Conservation (phyloP, 2,797 vertebrate species). For the Cirrhinus mrigala region DNA sequence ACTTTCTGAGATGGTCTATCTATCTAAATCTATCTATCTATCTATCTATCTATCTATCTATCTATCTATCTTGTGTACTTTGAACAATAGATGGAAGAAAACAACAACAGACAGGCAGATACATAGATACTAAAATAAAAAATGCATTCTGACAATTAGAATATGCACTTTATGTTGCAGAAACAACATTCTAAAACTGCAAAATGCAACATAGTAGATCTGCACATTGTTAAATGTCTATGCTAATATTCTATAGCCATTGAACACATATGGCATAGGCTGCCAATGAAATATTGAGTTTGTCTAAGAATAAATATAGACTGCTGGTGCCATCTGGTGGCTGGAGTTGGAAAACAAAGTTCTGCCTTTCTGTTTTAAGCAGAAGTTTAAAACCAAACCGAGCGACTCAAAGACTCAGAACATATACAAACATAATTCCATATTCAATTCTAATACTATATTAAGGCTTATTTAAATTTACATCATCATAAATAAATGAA, state of each 20-base stretch:
- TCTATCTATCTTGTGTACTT: neutral
- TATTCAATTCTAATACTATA: neutral
- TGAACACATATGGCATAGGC: neutral
- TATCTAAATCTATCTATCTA: neutral
- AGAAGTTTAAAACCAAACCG: neutral
- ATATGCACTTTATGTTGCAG: neutral
- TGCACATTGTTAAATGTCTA: neutral
- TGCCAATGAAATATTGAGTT: slow-evolving; percentile 6
- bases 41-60: neutral
- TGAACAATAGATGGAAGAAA: too few relatives aligned
- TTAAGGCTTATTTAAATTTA: neutral
- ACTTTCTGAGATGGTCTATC: neutral
- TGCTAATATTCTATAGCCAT: neutral
- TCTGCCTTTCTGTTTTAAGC: neutral
- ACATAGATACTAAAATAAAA: too few relatives aligned
- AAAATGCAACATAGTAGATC: neutral
- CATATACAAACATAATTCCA: neutral
- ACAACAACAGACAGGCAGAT: neutral
- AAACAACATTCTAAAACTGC: neutral
- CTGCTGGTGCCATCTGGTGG: slow-evolving; percentile 56
- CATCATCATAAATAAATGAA: neutral
- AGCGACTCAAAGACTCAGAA: neutral
- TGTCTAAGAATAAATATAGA: slow-evolving; percentile 38
- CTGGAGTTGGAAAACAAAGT: neutral
- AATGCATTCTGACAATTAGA: neutral